A percentile compares a stretch with the other conserved stretches of the same genome.
phyloP scores from a whole-genome alignment of 2,888 invertebrate species.

The Nasonovia ribisnigri region DNA sequence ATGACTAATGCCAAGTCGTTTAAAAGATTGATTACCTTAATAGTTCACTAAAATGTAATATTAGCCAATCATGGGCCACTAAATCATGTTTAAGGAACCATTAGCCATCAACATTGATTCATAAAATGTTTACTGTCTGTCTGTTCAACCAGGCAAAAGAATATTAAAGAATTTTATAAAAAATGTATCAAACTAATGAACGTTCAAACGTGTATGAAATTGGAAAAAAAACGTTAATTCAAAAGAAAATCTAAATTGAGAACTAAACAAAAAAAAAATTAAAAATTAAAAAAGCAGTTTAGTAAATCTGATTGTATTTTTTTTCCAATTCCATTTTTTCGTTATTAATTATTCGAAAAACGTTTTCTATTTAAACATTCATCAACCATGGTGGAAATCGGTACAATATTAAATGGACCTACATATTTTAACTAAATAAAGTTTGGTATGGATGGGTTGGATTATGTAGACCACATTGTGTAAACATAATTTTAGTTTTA shows the following conservation, averaged over 20 bases:
- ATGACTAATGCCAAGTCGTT: background rate
- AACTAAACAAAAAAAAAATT: background rate
- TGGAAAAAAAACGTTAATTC: background rate
- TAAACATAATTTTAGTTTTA: background rate
- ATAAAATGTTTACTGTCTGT: background rate
- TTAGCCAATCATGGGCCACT: background rate
- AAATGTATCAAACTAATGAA: background rate
- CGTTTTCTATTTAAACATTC: background rate
- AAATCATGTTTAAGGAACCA: background rate
- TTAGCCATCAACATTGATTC: background rate
- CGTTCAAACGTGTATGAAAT: background rate
- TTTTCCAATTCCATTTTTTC: background rate
- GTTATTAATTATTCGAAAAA: constrained; percentile 13
- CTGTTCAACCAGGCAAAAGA: background rate
- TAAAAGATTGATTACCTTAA: background rate
- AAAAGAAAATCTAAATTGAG: background rate
- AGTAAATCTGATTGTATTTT: background rate
- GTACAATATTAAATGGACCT: background rate
- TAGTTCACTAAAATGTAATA: background rate
- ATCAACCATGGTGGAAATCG: background rate
- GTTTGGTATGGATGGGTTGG: background rate
- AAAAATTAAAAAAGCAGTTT: background rate
- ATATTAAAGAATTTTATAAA: background rate
- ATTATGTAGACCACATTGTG: background rate
- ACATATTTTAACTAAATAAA: background rate